Evolutionary conservation across 1,140 invertebrate genomes (phyloP).

Genomic region (Hermetia illucens): DNA sequence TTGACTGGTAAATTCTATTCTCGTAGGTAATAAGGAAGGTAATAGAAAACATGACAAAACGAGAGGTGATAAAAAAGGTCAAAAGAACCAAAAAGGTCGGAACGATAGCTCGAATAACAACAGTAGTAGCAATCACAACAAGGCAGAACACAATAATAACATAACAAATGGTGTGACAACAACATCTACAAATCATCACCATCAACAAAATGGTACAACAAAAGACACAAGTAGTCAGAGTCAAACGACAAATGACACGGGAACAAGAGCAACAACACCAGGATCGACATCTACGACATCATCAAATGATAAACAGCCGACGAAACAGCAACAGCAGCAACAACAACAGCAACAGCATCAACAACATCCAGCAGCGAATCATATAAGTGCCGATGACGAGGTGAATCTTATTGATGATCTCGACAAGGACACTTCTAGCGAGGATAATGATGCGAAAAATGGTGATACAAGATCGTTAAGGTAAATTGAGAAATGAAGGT

Average conservation of each 20-base stretch:
- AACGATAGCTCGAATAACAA: constrained; percentile 29
- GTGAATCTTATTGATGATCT: constrained; percentile 5
- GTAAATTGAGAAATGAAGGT: too few species aligned
- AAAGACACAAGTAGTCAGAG: constrained; percentile 17
- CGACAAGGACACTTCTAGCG: constrained; percentile 2
- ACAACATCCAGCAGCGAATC: neutral
- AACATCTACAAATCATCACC: too few species aligned
- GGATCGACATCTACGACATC: neutral
- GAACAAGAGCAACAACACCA: constrained; percentile 8
- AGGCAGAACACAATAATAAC: constrained; percentile 6
- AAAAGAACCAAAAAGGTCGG: constrained; percentile 30
- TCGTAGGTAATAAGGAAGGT: too few species aligned
- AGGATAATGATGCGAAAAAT: constrained; percentile 3
- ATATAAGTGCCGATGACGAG: constrained; percentile 6
- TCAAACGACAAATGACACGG: constrained; percentile 8
- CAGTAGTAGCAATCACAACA: constrained; percentile 17
- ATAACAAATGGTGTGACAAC: too few species aligned
- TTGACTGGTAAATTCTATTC: too few species aligned
- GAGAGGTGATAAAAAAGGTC: constrained; percentile 23
- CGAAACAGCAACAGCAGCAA: neutral
- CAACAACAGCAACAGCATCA: neutral
- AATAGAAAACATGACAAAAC: constrained; percentile 28
- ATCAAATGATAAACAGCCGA: neutral
- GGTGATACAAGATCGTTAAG: constrained; percentile 4
- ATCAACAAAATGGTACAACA: constrained; percentile 14